phyloP scores from a whole-genome alignment of 2,113 vertebrate species.

The Hemiprocne comata region DNA sequence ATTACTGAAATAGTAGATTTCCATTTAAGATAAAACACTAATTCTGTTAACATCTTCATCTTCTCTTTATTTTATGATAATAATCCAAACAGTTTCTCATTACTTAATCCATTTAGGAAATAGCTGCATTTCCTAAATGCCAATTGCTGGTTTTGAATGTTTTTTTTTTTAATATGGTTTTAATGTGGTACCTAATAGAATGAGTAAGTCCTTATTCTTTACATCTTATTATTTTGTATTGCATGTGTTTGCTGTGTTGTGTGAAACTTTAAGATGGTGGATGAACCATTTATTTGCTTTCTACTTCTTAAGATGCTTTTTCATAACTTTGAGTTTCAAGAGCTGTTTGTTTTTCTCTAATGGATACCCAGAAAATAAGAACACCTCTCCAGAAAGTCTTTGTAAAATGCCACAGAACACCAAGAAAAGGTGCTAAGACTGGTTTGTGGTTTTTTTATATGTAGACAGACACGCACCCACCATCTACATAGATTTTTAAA shows the following conservation, averaged over 20 bases:
- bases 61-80: constrained; percentile 30
- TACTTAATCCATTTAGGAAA: constrained; percentile 7
- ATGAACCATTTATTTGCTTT: neutral
- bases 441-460: neutral
- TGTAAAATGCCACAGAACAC: neutral
- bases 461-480: neutral
- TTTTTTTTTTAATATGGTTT: neutral
- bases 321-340: neutral
- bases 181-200: neutral
- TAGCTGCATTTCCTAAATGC: constrained; percentile 16
- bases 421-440: neutral
- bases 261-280: neutral
- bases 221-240: neutral
- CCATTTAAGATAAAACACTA: neutral
- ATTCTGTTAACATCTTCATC: neutral
- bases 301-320: neutral
- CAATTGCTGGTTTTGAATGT: neutral
- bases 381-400: neutral
- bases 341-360: neutral
- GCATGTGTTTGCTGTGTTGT: neutral
- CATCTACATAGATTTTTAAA: neutral
- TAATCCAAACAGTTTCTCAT: constrained; percentile 3
- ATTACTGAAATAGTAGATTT: neutral
- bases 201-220: constrained; percentile 2
- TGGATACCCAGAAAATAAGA: neutral